Evolutionary conservation across 2,113 vertebrate species (phyloP), one percentile per base, ranked within the genome.

Genomic region (Passer domesticus): DNA sequence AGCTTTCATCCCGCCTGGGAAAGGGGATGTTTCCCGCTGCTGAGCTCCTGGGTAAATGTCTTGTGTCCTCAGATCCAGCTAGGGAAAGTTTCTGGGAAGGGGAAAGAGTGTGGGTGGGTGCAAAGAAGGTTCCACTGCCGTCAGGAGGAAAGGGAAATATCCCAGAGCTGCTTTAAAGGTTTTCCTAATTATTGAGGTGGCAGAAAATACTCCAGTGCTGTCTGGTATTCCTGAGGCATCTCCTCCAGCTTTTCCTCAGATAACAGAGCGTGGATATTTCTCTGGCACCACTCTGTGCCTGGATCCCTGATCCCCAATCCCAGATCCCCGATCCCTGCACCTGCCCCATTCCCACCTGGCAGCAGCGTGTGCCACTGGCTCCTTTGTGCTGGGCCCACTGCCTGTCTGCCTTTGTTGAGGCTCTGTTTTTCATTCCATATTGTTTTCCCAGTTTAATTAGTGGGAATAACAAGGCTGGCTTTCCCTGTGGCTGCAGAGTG

Each of bases 111-210:
- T 16, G 35, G 16, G 7, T 31, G 53, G 8, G 23, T 58, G 15
- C 5, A 11, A 52, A 49, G 41, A 37, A 1, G 2, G 14, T 33
- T n/a, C 68, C 10, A 9, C 14, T 4, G 30, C 0, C 0, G 66
- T 53, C 27, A 50, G 15, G 12, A 1, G 11, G 14, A 5, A 23
- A 41, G 12, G 0, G 2, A 46, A 74, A 17, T 6, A 67, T 8
- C 58, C 53, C 9, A 27, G 66, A 52, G 44, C 66, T 64, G 24
- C 41, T 52, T 43, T 56, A n/a, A 39, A 4, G 0, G 1, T 17
- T 50, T 67, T 30, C 52, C 35, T 19, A 1, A 20, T 53, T 46
- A 21, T 3, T 30, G 53, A 14, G 21, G 39, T 2, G 1, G 37
- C 17, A 47, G 69, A n/a, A 68, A 33, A 28, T 1, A 19, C 1